These are phyloP conservation scores for Apodemia duryi DNA, from an alignment of 2,888 invertebrate genomes.

Conservation along the genomic window DNA sequence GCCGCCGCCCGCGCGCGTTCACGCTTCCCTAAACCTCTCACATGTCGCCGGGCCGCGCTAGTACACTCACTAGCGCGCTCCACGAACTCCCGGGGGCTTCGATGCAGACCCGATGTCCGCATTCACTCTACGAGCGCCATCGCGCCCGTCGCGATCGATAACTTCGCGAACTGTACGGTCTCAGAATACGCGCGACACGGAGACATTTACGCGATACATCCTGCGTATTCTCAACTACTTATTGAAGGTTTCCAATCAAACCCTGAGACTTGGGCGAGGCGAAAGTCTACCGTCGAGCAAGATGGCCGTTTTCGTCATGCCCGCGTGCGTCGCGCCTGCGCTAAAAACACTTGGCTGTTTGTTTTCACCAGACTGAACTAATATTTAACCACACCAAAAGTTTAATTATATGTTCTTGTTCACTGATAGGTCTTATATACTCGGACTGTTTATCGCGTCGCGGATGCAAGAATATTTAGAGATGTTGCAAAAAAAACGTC, in stretches of 20 bases:
- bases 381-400: constrained; percentile 38
- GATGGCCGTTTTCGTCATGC: constrained; percentile 75
- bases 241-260: constrained; percentile 50
- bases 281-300: constrained; percentile 72
- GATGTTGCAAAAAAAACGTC: constrained; percentile 44
- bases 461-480: constrained; percentile 41
- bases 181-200: constrained; percentile 62
- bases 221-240: constrained; percentile 40
- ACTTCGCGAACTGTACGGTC: constrained; percentile 66
- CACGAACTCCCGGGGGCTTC: constrained; percentile 58
- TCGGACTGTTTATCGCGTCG: constrained; percentile 32
- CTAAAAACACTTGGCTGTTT: constrained; percentile 66
- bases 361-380: constrained; percentile 59
- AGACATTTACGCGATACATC: constrained; percentile 58
- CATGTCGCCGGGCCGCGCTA: constrained; percentile 65
- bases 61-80: constrained; percentile 62
- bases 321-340: constrained; percentile 70
- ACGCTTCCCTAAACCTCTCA: constrained; percentile 61
- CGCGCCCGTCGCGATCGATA: constrained; percentile 69
- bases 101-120: constrained; percentile 69
- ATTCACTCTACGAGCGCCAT: constrained; percentile 75
- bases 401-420: not conserved
- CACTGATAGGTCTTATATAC: constrained; percentile 7
- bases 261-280: constrained; percentile 73
- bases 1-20: constrained; percentile 74